These are phyloP conservation scores for Heliangelus exortis DNA, from an alignment of 2,797 vertebrate genomes.

Conservation along the genomic window DNA sequence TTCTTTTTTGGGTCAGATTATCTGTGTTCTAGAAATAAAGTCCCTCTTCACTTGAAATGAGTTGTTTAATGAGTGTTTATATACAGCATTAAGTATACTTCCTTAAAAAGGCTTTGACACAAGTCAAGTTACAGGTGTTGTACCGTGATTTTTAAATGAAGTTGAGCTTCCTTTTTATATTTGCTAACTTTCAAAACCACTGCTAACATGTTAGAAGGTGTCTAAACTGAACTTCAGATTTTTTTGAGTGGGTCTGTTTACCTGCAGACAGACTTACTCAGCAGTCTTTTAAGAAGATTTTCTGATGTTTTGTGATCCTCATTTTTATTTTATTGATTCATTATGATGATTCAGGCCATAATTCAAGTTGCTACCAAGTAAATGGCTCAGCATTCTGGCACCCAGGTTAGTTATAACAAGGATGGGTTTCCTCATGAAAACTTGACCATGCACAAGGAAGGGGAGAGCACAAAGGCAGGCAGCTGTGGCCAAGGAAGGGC, in stretches of 20 bases:
- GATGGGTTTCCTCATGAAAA: not conserved
- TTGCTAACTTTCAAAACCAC: not conserved
- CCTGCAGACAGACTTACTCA: not conserved
- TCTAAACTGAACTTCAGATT: not conserved
- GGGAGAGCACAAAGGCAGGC: not conserved
- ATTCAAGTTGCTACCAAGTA: not conserved
- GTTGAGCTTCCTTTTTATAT: not conserved
- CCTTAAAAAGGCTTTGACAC: not conserved
- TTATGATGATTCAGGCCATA: not conserved
- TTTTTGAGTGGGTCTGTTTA: not conserved
- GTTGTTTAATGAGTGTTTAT: not conserved
- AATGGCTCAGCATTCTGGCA: not conserved
- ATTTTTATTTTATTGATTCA: not conserved
- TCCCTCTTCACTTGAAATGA: not conserved
- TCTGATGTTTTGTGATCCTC: not conserved
- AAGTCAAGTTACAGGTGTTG: not conserved
- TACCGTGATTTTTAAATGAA: not conserved
- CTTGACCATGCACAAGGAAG: not conserved
- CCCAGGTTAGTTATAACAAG: fast-evolving
- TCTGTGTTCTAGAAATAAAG: not conserved
- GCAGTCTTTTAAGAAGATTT: not conserved
- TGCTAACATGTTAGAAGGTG: not conserved
- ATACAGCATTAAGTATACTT: not conserved
- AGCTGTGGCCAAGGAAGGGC: not conserved
- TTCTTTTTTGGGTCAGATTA: not conserved